Evolutionary conservation across 2,797 vertebrate species (phyloP), one percentile per base, ranked within the genome.

Genomic region (Dicrostonyx torquatus): DNA sequence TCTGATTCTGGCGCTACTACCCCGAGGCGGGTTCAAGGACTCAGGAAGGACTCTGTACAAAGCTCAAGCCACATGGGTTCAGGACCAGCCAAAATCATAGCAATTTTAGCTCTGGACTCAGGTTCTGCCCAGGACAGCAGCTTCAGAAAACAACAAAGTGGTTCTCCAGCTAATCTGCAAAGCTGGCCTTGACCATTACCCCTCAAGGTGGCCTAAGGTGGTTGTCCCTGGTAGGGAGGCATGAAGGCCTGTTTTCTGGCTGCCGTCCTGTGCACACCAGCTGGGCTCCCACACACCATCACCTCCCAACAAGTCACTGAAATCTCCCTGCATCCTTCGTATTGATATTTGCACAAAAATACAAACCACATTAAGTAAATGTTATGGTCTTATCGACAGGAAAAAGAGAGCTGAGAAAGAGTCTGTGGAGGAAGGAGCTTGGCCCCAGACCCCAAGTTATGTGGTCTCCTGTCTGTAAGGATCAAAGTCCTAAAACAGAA

Each of bases 291-390:
- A 55, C 76, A 24, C 34, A 18, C 45, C 60, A 22, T 20, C 43
- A 48, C 43, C 78, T 78, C 80, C 58, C 18, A 31, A 80, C 53
- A 79, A 75, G 50, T 11, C 10, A 0, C 24, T 1, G 3, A 68
- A 92, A 73, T 10, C 8, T 1, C 18, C 50, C 31, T 12, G 4
- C 5, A 0, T 72, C 48, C 53, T 53, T 94, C 48, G 50, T 22
- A 31, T 11, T 15, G 31, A 89, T 14, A 10, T 87, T 72, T 89
- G 68, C 4, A 0, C 86, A 79, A 91, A 64, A 92, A 90, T 43
- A 87, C 89, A 87, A 86, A 93, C 53, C 80, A 37, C 70, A 20
- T 85, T 91, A 93, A 95, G 94, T 90, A 87, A 96, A 96, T 70
- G 76, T 83, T 91, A 91, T 0, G 0, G 66, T 83, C 72, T 95